Evolutionary conservation across 2,797 vertebrate genomes (phyloP).

Genomic region (Alcedo quadribrachys): DNA sequence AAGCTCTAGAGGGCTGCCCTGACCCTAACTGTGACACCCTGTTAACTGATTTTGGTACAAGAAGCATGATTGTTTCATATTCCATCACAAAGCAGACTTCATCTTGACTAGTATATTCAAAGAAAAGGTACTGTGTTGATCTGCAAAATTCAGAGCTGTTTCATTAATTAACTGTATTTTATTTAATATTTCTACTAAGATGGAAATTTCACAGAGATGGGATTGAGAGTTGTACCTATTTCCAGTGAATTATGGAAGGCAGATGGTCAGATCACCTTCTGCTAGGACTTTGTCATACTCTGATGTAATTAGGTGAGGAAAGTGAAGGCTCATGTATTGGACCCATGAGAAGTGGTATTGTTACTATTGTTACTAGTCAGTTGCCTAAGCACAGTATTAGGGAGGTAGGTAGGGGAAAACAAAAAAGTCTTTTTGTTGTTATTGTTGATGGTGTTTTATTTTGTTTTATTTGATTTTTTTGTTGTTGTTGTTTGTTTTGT

Average conservation of each 20-base stretch:
- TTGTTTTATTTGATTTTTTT: no score
- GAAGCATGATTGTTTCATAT: background rate
- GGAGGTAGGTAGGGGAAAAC: background rate
- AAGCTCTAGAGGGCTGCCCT: no score
- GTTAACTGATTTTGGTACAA: background rate
- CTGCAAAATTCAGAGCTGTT: background rate
- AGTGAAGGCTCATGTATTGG: background rate
- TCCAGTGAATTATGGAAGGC: background rate
- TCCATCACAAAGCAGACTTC: background rate
- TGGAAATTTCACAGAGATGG: background rate
- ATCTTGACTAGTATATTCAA: background rate
- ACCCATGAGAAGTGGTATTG: background rate
- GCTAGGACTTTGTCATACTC: background rate
- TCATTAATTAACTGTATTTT: background rate
- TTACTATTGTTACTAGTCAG: background rate
- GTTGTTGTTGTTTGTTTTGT: no score
- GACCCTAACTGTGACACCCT: background rate
- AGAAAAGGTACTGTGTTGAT: background rate
- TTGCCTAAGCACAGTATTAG: background rate
- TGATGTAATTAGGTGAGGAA: background rate
- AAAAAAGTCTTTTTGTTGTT: no score
- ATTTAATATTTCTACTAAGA: background rate
- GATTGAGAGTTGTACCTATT: background rate
- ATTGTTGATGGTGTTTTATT: no score
- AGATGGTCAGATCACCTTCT: background rate